Percentiles rank a stretch among this genome's conserved stretches.
Conservation (phyloP, 2,888 invertebrate genomes). For the Dicycla oo region DNA sequence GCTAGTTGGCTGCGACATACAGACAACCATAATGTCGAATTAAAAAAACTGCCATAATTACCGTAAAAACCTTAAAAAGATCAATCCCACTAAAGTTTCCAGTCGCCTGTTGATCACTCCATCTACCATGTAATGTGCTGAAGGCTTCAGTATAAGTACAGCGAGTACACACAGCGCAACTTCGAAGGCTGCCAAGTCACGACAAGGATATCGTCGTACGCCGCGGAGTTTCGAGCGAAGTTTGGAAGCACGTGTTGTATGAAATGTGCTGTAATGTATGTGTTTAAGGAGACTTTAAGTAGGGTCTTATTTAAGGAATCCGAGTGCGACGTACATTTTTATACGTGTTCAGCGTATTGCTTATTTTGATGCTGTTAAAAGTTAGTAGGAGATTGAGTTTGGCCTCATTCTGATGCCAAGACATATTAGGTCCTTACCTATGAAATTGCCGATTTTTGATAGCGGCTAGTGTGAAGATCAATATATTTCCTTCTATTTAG, state of each 20-base stretch:
- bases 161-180: conserved; percentile 27
- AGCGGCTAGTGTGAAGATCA: too few relatives aligned
- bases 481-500: too few relatives aligned
- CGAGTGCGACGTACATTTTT: not conserved
- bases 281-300: conserved; percentile 36
- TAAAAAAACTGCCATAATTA: too few relatives aligned
- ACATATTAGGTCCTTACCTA: too few relatives aligned
- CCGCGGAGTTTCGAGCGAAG: conserved; percentile 38
- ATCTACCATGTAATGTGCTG: conserved; percentile 31
- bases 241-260: conserved; percentile 31
- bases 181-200: conserved; percentile 59
- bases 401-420: not conserved
- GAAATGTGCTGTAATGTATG: conserved; percentile 39
- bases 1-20: too few relatives aligned
- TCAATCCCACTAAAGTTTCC: not conserved
- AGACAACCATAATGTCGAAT: too few relatives aligned
- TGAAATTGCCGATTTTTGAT: too few relatives aligned
- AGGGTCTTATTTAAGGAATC: conserved; percentile 9
- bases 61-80: too few relatives aligned
- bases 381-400: not conserved
- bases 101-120: conserved; percentile 53
- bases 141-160: conserved; percentile 36
- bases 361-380: not conserved
- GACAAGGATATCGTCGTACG: conserved; percentile 45
- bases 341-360: not conserved